Percentiles rank a stretch among this genome's conserved stretches.
Conservation (phyloP, 64 coral and sea anemone genomes). For the Platygyra sinensis region DNA sequence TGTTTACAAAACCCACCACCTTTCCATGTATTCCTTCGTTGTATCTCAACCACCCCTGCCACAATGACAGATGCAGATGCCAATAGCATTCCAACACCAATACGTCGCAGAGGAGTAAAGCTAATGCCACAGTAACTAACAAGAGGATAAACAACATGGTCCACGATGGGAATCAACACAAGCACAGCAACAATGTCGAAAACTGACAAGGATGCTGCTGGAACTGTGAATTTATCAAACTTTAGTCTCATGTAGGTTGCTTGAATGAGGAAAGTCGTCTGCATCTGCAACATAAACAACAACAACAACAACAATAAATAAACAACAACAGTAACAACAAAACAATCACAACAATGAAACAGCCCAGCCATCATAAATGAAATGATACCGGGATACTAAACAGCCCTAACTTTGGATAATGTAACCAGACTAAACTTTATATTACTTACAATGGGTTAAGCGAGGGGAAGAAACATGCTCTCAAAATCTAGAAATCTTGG, state of each 20-base stretch:
- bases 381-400: too few species aligned
- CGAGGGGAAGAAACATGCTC: too few species aligned
- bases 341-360: too few species aligned
- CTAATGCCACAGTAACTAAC: conserved; percentile 57
- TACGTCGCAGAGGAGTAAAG: conserved; percentile 61
- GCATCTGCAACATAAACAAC: conserved; percentile 41
- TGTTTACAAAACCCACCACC: neutral
- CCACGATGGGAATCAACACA: conserved; percentile 61
- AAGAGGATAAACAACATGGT: conserved; percentile 57
- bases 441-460: too few species aligned
- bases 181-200: conserved; percentile 72
- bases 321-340: neutral
- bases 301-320: neutral
- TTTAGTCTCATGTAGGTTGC: conserved; percentile 60
- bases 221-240: conserved; percentile 14
- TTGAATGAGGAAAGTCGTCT: conserved; percentile 64
- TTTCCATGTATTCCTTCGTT: conserved; percentile 4
- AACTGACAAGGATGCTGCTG: conserved; percentile 72
- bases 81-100: conserved; percentile 77
- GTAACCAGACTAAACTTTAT: too few species aligned
- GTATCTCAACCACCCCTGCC: conserved; percentile 61
- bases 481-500: too few species aligned
- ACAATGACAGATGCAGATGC: conserved; percentile 50
- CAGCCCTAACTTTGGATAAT: too few species aligned
- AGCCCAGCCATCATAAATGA: too few species aligned